Evolutionary conservation across 2,797 vertebrate species (phyloP).

Genomic region (Varecia variegata): DNA sequence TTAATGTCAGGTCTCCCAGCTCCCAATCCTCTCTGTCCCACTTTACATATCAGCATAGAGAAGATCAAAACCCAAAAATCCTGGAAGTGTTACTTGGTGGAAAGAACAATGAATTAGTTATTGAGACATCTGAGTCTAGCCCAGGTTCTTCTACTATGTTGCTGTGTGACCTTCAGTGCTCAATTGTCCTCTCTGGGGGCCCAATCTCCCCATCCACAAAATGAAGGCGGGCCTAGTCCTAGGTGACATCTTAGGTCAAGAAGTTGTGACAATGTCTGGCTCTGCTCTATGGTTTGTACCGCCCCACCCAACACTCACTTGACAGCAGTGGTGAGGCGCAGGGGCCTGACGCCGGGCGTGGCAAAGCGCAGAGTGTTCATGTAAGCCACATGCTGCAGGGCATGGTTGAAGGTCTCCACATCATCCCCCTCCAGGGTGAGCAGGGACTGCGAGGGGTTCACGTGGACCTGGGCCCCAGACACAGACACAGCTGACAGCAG

Average conservation of each 20-base stretch:
- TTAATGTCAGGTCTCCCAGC: neutral
- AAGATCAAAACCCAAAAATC: neutral
- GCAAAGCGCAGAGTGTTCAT: slow-evolving; percentile 98
- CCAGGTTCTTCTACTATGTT: neutral
- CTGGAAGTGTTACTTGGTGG: neutral
- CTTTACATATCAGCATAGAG: neutral
- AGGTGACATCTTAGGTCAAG: neutral
- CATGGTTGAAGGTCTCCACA: slow-evolving; percentile 97
- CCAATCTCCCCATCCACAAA: neutral
- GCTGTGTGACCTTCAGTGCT: neutral
- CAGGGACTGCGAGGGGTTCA: slow-evolving; percentile 98
- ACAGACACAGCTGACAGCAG: slow-evolving; percentile 63
- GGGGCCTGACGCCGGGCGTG: slow-evolving; percentile 95
- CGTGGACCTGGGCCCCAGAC: slow-evolving; percentile 91
- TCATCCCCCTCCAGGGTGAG: slow-evolving; percentile 97
- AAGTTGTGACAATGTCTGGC: neutral
- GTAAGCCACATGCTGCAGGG: slow-evolving; percentile 98
- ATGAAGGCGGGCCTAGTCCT: neutral
- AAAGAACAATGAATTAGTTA: neutral
- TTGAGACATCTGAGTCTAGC: neutral
- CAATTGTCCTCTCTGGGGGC: neutral
- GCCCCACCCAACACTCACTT: slow-evolving; percentile 87
- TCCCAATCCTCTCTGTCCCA: neutral
- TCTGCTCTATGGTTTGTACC: neutral
- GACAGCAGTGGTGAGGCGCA: slow-evolving; percentile 94